These are phyloP conservation scores for Hippasteria phrygiana DNA, from an alignment of 53 echinoderm and acorn worm genomes.

Conservation along the genomic window DNA sequence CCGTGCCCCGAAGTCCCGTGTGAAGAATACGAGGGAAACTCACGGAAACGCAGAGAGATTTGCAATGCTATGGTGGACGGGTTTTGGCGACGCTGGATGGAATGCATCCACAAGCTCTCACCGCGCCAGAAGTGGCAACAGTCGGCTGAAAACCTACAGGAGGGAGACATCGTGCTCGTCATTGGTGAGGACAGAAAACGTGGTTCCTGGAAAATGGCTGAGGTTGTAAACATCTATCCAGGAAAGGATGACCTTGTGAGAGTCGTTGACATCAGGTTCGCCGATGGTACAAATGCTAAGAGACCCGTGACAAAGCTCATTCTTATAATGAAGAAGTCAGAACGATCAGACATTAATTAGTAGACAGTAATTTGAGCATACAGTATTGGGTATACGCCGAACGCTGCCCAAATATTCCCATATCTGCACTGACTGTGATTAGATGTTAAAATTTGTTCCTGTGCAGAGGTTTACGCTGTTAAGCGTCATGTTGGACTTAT, in stretches of 20 bases:
- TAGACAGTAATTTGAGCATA: background rate
- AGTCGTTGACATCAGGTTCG: slow-evolving; percentile 68
- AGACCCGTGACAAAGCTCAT: slow-evolving; percentile 78
- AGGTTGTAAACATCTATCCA: slow-evolving; percentile 59
- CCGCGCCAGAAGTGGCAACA: slow-evolving; percentile 61
- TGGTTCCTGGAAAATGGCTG: slow-evolving; percentile 73
- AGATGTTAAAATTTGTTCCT: too few relatives aligned
- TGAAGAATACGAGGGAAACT: slow-evolving; percentile 61
- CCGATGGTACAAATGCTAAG: slow-evolving; percentile 50
- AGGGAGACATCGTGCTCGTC: slow-evolving; percentile 75
- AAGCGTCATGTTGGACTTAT: background rate
- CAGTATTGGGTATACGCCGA: background rate
- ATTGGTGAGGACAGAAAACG: slow-evolving; percentile 66
- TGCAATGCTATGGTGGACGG: slow-evolving; percentile 76
- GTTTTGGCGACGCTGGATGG: slow-evolving; percentile 70
- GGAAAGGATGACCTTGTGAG: slow-evolving; percentile 76
- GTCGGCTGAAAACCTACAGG: slow-evolving; percentile 61
- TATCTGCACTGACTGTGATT: slow-evolving; percentile 4
- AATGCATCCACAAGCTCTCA: slow-evolving; percentile 72
- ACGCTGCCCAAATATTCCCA: background rate
- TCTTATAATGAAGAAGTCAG: slow-evolving; percentile 72
- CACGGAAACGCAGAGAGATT: slow-evolving; percentile 74
- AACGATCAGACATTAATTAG: slow-evolving; percentile 57
- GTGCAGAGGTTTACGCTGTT: background rate
- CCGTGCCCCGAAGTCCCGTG: slow-evolving; percentile 70